Conservation (phyloP, 2,113 vertebrate species). For the Cranoglanis bouderius region DNA sequence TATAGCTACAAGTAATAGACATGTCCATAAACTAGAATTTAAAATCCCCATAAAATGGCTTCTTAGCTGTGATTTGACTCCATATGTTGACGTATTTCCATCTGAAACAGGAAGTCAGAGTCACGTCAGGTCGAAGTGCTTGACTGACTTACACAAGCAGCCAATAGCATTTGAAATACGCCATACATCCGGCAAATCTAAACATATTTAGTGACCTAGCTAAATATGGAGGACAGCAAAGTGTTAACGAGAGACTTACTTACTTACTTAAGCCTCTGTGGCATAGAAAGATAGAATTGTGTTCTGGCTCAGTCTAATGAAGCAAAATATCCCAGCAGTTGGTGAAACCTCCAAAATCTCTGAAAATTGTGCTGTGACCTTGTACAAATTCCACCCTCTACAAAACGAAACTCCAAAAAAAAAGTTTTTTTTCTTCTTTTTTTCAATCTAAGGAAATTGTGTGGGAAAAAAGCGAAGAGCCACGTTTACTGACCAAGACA, state of each 20-base stretch:
- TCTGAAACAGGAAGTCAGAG: background rate
- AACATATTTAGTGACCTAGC: background rate
- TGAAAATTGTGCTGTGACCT: background rate
- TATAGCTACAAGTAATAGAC: background rate
- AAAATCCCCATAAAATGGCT: background rate
- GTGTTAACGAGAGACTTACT: background rate
- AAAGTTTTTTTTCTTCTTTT: background rate
- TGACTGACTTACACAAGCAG: background rate
- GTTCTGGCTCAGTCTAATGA: background rate
- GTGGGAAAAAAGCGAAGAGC: background rate
- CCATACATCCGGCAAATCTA: background rate
- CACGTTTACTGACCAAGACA: background rate
- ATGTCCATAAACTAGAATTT: background rate
- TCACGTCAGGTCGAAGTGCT: background rate
- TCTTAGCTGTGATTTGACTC: background rate
- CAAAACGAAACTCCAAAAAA: background rate
- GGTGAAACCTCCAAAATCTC: background rate
- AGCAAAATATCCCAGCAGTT: background rate
- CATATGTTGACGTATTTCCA: background rate
- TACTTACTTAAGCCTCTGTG: background rate
- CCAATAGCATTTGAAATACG: background rate
- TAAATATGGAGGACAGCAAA: background rate
- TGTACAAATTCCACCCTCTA: background rate
- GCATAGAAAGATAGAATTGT: background rate
- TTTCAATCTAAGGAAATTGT: background rate